Base-by-base conservation (phyloP, 2,888 invertebrate species). In the Timandra comae region DNA sequence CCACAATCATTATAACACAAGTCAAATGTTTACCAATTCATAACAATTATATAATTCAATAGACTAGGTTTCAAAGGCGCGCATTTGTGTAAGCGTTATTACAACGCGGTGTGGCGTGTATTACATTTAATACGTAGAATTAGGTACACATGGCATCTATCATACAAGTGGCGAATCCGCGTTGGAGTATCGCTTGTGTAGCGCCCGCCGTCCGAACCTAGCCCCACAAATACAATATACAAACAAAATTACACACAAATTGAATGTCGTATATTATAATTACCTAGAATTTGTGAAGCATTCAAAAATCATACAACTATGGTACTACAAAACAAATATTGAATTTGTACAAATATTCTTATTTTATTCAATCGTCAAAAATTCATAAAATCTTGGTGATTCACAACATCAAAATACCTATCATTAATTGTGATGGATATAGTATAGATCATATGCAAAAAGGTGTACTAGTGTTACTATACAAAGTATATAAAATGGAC, bases 401-500 rank as follows among this genome's bases (percentile, higher is more conserved):
- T 42, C 36, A 43, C 39, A 30, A 41, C 34, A 40, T 41, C 29
- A 38, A 48, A 27, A 48, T 45, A 48, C 35, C 29, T 37, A 45
- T 37, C 37, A 35, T 38, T 33, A 39, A 40, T 44, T 46, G 49
- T 46, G 44, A 49, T 49, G 43, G 34, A 33, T 32, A 23, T 11
- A 20, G 39, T 44, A 41, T 36, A 34, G 25, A 31, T 35, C 40
- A 39, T 16, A 16, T 46, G 39, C 34, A 40, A 40, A 41, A 33
- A 29, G 4, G 36, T 40, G 36, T 43, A 39, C 30, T 30, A 30
- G 43, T 38, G 36, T 42, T 35, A 38, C 34, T 46, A 54, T 62
- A 56, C 52, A 60, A 56, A 64, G 36, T 52, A 5, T 64, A 61
- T 53, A 69, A 72, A 70, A 66, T 70, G 70, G 67, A 69, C 70